Base-by-base conservation (phyloP, 2,113 vertebrate genomes). In the Chascanopsetta lugubris region DNA sequence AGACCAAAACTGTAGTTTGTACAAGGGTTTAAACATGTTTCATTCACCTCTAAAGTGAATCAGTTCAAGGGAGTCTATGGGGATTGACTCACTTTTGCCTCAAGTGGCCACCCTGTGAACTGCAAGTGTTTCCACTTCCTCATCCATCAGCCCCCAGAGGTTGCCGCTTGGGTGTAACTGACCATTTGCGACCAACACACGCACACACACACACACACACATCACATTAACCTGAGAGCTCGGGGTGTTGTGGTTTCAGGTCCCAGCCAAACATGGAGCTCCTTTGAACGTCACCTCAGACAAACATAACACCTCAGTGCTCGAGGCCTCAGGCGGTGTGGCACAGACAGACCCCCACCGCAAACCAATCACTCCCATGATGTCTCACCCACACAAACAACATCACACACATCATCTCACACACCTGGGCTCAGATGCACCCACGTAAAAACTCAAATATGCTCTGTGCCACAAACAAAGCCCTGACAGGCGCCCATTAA, bases 281-380 rank as follows among this genome's bases (percentile, higher is more conserved):
- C 17, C 53, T 74, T 77, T 87, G 72, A 75, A 54, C 66, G 68
- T 55, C 61, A n/a, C 48, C 27, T 54, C 8, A 34, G 61, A 66
- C 62, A 75, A 75, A 82, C 56, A 64, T 77, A 12, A 58, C 81
- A 77, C 61, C 38, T 32, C 32, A n/a, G 42, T 54, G 53, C 62
- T 55, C 49, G 48, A 29, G 25, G 45, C 73, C 22, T 36, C 30
- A 20, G 64, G 30, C 42, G 20, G 48, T 46, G 24, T 27, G 21
- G 4, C 20, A 34, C n/a, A 34, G 30, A 50, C 62, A 29, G 29
- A n/a, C 17, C n/a, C 8, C 38, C 38, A 18, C 38, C 38, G 38
- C 38, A 42, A 1, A 27, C n/a, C n/a, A 45, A 45, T 20, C 47
- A 30, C n/a, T 27, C 22, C 22, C 12, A 55, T 45, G 26, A 42